Evolutionary conservation across 2,888 invertebrate species (phyloP).

Genomic region (Diaprepes abbreviatus): DNA sequence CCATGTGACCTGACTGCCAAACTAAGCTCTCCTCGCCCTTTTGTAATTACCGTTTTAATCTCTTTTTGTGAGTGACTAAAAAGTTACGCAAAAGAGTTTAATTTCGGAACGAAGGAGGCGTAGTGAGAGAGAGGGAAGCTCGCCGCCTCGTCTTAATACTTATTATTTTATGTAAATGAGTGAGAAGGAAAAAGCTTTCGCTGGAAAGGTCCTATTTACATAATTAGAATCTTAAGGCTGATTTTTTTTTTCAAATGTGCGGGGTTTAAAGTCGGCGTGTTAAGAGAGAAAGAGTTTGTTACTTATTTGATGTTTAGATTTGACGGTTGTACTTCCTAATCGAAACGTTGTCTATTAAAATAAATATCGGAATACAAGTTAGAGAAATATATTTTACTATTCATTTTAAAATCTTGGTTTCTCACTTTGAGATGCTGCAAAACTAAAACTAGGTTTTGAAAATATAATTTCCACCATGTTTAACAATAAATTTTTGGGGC

Average conservation of each 20-base stretch:
- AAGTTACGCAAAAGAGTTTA: conserved; percentile 55
- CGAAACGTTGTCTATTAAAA: too few relatives aligned
- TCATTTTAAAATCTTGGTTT: too few relatives aligned
- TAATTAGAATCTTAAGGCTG: conserved; percentile 58
- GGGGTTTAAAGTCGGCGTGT: background rate
- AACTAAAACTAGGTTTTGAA: too few relatives aligned
- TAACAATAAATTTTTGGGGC: too few relatives aligned
- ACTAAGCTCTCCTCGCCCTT: conserved; percentile 24
- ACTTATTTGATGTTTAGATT: too few relatives aligned
- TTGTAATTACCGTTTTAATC: conserved; percentile 51
- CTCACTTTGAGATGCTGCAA: too few relatives aligned
- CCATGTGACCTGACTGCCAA: conserved; percentile 36
- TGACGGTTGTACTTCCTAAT: too few relatives aligned
- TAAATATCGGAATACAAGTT: too few relatives aligned
- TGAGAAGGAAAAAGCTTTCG: conserved; percentile 58
- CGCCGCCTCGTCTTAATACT: conserved; percentile 52
- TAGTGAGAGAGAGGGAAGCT: background rate
- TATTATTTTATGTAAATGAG: conserved; percentile 59
- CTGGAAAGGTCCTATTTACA: conserved; percentile 55
- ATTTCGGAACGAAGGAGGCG: conserved; percentile 50
- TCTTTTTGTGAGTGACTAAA: conserved; percentile 53
- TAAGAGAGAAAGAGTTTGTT: too few relatives aligned
- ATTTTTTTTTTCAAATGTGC: conserved; percentile 24
- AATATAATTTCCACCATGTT: too few relatives aligned
- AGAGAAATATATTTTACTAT: too few relatives aligned